A percentile compares a stretch with the other conserved stretches of the same genome.
These are phyloP conservation scores for Decapterus maruadsi DNA, from an alignment of 2,797 vertebrate species.

Conservation along the genomic window DNA sequence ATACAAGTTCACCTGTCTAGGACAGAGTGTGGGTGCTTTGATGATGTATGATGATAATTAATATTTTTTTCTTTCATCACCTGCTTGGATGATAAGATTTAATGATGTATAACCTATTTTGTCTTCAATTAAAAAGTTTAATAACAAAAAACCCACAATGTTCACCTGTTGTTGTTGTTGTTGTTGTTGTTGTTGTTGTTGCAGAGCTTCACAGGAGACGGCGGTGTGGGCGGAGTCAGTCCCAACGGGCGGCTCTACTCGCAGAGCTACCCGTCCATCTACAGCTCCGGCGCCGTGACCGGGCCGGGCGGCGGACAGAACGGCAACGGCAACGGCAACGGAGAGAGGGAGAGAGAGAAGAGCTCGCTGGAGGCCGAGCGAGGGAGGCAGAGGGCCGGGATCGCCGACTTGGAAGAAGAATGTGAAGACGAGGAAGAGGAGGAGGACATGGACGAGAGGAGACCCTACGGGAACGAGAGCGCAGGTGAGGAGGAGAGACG, in stretches of 20 bases:
- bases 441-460: conserved; percentile 83
- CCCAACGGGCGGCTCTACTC: conserved; percentile 82
- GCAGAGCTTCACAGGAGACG: conserved; percentile 76
- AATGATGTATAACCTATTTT: too few relatives aligned
- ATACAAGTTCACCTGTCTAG: too few relatives aligned
- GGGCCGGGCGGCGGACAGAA: conserved; percentile 67
- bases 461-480: conserved; percentile 75
- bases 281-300: conserved; percentile 70
- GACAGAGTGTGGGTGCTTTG: too few relatives aligned
- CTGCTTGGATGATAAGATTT: too few relatives aligned
- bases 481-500: conserved; percentile 65
- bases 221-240: conserved; percentile 73
- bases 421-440: conserved; percentile 87
- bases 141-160: background rate
- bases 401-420: conserved; percentile 81
- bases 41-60: too few relatives aligned
- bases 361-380: conserved; percentile 60
- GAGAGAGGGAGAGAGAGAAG: conserved; percentile 75
- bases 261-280: conserved; percentile 90
- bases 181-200: conserved; percentile 5
- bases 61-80: too few relatives aligned
- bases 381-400: conserved; percentile 69
- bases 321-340: conserved; percentile 42
- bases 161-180: background rate
- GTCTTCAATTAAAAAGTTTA: too few relatives aligned